Evolutionary conservation across 2,113 vertebrate genomes (phyloP).

Genomic region (Micronycteris hirsuta): DNA sequence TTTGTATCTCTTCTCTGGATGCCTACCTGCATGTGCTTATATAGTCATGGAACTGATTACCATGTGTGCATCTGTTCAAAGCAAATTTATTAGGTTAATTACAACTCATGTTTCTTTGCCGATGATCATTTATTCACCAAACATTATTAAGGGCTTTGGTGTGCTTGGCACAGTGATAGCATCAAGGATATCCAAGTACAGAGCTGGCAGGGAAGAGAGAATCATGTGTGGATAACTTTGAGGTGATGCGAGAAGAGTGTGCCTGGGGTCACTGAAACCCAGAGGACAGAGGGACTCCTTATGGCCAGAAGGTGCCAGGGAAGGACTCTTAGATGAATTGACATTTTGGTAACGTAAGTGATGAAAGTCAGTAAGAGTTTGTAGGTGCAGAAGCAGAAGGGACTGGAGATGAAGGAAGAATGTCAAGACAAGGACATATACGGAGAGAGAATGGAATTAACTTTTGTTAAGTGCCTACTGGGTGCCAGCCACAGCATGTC

Average conservation of each 20-base stretch:
- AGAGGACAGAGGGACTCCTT: background rate
- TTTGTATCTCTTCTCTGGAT: background rate
- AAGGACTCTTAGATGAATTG: background rate
- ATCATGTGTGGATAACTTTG: background rate
- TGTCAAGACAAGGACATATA: background rate
- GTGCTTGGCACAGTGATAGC: background rate
- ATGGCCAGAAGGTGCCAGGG: background rate
- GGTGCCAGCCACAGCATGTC: background rate
- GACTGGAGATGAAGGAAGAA: background rate
- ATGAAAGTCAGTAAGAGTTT: background rate
- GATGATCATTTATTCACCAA: background rate
- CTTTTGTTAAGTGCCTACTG: background rate
- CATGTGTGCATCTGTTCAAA: background rate
- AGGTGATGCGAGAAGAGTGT: background rate
- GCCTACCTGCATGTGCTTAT: background rate
- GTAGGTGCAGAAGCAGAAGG: background rate
- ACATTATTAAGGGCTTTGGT: background rate
- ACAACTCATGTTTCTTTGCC: background rate
- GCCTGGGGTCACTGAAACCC: background rate
- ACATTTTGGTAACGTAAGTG: background rate
- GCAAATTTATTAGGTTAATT: background rate
- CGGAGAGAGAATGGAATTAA: background rate
- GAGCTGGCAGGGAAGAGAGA: background rate
- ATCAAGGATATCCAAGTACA: background rate
- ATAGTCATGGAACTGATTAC: background rate